Base-by-base conservation (phyloP, 92 coral and sea anemone species). In the Porites cylindrica region DNA sequence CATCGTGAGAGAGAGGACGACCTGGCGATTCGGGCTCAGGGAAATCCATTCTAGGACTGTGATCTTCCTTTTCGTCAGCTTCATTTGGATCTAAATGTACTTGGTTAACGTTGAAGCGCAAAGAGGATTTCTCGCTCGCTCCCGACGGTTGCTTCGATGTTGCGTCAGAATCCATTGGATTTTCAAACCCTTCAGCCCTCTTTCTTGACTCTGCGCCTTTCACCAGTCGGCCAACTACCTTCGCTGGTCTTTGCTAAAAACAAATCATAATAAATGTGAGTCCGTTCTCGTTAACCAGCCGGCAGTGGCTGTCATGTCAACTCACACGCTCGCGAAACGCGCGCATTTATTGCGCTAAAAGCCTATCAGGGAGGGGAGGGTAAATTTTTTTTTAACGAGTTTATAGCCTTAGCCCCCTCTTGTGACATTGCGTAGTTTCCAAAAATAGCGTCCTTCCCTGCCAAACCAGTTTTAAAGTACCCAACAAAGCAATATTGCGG, bases 1-100 rank as follows among this genome's bases (percentile, higher is more conserved):
- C 94, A 24, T 85, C 94, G 47, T 53, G 70, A 9, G 96, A 88
- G 20, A 82, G 76, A 18, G 92, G 97, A 47, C 92, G 67, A 69
- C 81, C 69, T 43, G 81, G 72, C 24, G 82, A 16, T n/a, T 76
- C 43, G 19, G 88, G 23, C n/a, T 88, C 83, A 38, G 79, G 72
- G 17, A 72, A 61, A 73, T 73, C 85, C 56, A 84, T 78, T 14
- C 83, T 76, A 16, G 82, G 89, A 61, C 83, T 83, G 12, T 66
- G 73, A 74, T 62, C 19, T 43, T 75, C 64, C 26, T 75, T 58
- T 75, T 53, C 78, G 20, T 16, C 73, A 10, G 9, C 29, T 32
- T 73, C 52, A 7, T 47, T 62, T 50, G 73, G 81, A 47, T 74
- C 79, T 73, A 83, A 82, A 59, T 56, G n/a, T 0, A 82, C 61